phyloP scores from a whole-genome alignment of 1,140 invertebrate species.

The Ceratosolen fusciceps region DNA sequence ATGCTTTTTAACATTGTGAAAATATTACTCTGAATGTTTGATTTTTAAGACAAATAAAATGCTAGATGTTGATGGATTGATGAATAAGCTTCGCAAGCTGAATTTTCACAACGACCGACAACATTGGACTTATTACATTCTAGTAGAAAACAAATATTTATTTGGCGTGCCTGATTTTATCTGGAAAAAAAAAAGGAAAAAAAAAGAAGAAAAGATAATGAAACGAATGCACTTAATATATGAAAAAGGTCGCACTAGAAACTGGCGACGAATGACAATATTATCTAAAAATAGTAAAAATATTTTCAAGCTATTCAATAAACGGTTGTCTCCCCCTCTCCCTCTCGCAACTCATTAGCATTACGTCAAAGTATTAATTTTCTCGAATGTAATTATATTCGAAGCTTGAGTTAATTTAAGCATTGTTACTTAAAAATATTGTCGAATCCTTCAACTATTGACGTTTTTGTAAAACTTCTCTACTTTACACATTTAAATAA shows the following conservation, averaged over 20 bases:
- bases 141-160: neutral
- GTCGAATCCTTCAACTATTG: neutral
- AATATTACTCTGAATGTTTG: constrained; percentile 16
- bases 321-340: neutral
- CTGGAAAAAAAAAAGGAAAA: no score
- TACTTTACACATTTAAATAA: neutral
- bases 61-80: neutral
- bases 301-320: constrained; percentile 8
- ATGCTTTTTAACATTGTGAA: constrained; percentile 15
- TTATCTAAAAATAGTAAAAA: neutral
- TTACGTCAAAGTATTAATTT: neutral
- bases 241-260: neutral
- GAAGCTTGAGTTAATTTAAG: no score
- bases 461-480: neutral
- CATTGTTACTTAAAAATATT: constrained; percentile 4
- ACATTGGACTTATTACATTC: neutral
- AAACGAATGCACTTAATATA: neutral
- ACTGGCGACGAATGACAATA: neutral
- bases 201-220: no score
- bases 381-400: neutral
- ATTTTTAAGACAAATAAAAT: constrained; percentile 14
- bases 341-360: neutral
- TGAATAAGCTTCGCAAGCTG: neutral
- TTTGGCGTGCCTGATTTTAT: neutral
- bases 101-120: neutral